phyloP scores from a whole-genome alignment of 2,797 vertebrate species.

The Natrix natrix region DNA sequence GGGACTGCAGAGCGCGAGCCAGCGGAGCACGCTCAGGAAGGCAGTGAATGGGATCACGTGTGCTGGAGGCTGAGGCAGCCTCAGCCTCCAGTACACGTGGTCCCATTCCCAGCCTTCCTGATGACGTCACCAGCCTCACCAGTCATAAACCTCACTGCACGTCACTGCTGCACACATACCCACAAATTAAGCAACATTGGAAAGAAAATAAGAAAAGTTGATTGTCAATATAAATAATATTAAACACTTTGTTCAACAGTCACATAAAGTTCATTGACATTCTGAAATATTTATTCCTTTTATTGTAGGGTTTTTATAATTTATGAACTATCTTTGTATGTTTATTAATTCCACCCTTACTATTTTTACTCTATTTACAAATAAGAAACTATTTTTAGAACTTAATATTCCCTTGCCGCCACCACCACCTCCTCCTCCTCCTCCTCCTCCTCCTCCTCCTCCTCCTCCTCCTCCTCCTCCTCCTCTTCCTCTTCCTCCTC shows the following conservation, averaged over 20 bases:
- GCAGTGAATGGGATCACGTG: no score
- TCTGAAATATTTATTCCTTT: conserved; percentile 45
- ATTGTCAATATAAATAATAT: conserved; percentile 44
- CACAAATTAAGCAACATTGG: conserved; percentile 13
- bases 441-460: no score
- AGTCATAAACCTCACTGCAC: no score
- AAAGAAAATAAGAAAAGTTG: conserved; percentile 26
- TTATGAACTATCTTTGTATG: conserved; percentile 51
- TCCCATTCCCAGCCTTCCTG: no score
- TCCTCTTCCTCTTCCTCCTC: no score
- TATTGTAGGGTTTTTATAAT: conserved; percentile 53
- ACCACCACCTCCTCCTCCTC: no score
- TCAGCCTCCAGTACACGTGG: no score
- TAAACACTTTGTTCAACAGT: conserved; percentile 47
- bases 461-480: no score
- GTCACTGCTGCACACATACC: neutral
- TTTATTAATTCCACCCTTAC: conserved; percentile 53
- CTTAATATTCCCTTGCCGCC: neutral
- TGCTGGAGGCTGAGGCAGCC: no score
- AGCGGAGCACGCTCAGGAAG: no score
- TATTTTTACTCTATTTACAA: conserved; percentile 66
- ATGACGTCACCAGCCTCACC: no score
- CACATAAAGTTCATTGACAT: conserved; percentile 15
- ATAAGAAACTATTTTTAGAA: conserved; percentile 61
- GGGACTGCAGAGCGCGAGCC: no score